These are phyloP conservation scores for Rhinophrynus dorsalis DNA, from an alignment of 2,797 vertebrate genomes.

Conservation along the genomic window DNA sequence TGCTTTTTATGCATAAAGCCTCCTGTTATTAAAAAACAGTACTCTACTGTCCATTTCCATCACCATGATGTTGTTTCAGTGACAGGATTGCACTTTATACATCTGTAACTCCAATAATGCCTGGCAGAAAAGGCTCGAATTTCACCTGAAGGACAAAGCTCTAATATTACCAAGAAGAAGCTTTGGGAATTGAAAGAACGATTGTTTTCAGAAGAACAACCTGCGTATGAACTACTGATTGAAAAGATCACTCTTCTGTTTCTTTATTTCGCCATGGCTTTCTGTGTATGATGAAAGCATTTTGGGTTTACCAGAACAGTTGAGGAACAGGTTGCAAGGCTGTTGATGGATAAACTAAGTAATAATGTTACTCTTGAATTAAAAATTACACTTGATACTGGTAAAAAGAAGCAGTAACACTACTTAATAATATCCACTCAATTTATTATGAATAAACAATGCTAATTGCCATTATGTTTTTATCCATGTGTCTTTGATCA, in stretches of 20 bases:
- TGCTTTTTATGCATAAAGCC: slow-evolving; percentile 3
- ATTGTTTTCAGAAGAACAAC: slow-evolving; percentile 15
- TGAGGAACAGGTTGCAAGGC: too few relatives aligned
- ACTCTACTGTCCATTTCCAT: slow-evolving; percentile 6
- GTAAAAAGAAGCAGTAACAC: too few relatives aligned
- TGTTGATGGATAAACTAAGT: too few relatives aligned
- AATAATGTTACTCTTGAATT: too few relatives aligned
- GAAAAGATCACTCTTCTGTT: background rate
- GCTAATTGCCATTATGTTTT: too few relatives aligned
- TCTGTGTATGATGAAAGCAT: background rate
- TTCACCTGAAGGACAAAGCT: slow-evolving; percentile 34
- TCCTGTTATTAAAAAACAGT: background rate
- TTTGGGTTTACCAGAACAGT: too few relatives aligned
- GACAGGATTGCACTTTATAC: slow-evolving; percentile 14
- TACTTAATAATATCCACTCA: too few relatives aligned
- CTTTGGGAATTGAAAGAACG: slow-evolving; percentile 9
- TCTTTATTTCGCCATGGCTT: background rate
- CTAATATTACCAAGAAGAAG: background rate
- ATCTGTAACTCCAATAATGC: slow-evolving; percentile 25
- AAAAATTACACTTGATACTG: too few relatives aligned
- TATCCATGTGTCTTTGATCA: too few relatives aligned
- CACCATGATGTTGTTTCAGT: background rate
- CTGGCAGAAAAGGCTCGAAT: slow-evolving; percentile 27
- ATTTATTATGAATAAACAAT: too few relatives aligned
- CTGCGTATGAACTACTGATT: background rate